These are phyloP conservation scores for Drepana falcataria DNA, from an alignment of 2,888 invertebrate genomes.

Conservation along the genomic window DNA sequence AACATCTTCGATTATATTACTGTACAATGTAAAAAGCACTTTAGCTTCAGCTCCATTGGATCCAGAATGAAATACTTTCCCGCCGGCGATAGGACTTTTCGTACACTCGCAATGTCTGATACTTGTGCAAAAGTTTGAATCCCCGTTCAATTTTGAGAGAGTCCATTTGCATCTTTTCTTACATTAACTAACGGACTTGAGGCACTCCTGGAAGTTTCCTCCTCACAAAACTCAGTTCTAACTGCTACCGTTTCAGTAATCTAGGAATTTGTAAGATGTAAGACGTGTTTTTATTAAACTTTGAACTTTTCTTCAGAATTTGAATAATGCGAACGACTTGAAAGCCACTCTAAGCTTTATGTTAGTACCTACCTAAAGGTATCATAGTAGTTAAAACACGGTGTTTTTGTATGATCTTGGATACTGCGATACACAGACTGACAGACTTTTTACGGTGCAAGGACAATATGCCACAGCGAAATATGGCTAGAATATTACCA, in stretches of 20 bases:
- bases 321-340: not conserved
- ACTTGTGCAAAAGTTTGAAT: slow-evolving; percentile 56
- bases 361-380: not conserved
- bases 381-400: too few relatives aligned
- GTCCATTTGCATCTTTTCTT: slow-evolving; percentile 62
- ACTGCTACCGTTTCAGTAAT: slow-evolving; percentile 5
- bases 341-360: not conserved
- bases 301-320: not conserved
- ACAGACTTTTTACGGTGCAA: too few relatives aligned
- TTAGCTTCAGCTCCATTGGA: slow-evolving; percentile 9
- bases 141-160: slow-evolving; percentile 56
- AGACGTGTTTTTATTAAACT: not conserved
- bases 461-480: too few relatives aligned
- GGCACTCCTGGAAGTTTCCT: slow-evolving; percentile 25
- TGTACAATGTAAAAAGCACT: slow-evolving; percentile 21
- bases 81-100: slow-evolving; percentile 9
- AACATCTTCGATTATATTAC: slow-evolving; percentile 1
- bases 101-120: slow-evolving; percentile 25
- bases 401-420: too few relatives aligned
- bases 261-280: not conserved
- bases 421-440: too few relatives aligned
- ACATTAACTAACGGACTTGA: slow-evolving; percentile 40
- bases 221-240: slow-evolving; percentile 26
- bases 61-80: slow-evolving; percentile 8
- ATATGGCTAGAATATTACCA: too few relatives aligned